A percentile compares a stretch with the other conserved stretches of the same genome.
Conservation (phyloP, 2,113 vertebrate genomes). For the human (Homo sapiens) region GRCh38 chr14:59306001-59306500, state of each 20-base stretch:
- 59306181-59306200: background rate
- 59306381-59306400: background rate
- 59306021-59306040: background rate
- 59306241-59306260: background rate
- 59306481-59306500: background rate
- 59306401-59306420: background rate
- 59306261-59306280: background rate
- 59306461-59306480: background rate
- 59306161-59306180: background rate
- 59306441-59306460: background rate
- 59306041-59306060: background rate
- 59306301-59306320: background rate
- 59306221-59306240: background rate
- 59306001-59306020: slow-evolving; percentile 6
- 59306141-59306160: background rate
- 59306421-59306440: background rate
- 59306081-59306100: background rate
- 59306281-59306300: background rate
- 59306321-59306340: background rate
- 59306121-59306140: background rate
- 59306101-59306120: background rate
- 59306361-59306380: background rate
- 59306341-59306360: background rate
- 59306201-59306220: background rate
- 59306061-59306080: background rate